Evolutionary conservation across 2,113 vertebrate species (phyloP).

Genomic region (Malurus melanocephalus): DNA sequence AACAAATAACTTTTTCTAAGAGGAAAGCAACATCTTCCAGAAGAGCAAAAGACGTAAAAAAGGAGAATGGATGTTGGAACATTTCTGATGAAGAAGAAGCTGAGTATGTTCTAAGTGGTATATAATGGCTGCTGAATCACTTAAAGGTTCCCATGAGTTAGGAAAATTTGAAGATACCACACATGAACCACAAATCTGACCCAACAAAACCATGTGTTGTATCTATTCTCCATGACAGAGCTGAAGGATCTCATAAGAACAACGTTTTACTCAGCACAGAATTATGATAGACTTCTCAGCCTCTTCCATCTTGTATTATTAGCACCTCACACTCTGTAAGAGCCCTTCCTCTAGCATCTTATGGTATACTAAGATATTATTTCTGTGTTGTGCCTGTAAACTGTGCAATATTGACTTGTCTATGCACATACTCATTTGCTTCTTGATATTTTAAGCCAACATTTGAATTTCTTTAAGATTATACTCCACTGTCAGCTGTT

Average conservation of each 20-base stretch:
- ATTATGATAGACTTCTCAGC: not conserved
- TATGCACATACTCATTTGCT: not conserved
- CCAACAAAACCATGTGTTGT: not conserved
- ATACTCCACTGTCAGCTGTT: not conserved
- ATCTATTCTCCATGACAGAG: not conserved
- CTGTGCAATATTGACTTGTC: not conserved
- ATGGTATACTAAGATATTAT: not conserved
- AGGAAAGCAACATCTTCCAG: not conserved
- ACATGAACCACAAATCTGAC: not conserved
- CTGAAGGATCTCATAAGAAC: not conserved
- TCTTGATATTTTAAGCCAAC: not conserved
- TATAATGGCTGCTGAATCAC: not conserved
- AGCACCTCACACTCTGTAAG: not conserved
- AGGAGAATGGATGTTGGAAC: accelerated
- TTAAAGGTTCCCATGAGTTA: not conserved
- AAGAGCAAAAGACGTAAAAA: not conserved
- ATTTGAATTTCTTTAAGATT: not conserved
- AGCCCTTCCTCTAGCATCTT: not conserved
- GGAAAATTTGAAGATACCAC: not conserved
- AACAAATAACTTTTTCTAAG: not conserved
- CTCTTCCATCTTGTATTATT: not conserved
- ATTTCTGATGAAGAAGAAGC: not conserved
- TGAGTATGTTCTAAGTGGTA: not conserved
- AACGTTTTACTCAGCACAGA: not conserved
- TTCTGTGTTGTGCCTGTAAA: not conserved